These are phyloP conservation scores for Sebastes fasciatus DNA, from an alignment of 2,113 vertebrate genomes.

Conservation along the genomic window DNA sequence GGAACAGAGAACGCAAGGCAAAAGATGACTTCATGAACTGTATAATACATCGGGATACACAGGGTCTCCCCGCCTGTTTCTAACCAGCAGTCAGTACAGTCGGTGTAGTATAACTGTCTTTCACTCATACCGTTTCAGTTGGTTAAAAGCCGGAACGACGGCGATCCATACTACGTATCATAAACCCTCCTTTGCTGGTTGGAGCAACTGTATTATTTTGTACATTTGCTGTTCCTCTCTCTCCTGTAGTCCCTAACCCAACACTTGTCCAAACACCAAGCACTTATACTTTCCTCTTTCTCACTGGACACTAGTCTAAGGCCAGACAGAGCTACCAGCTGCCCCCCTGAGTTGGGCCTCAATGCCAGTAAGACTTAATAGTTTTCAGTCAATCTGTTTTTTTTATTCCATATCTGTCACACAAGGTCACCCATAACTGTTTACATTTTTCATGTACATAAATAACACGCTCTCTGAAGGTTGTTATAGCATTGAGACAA, in stretches of 20 bases:
- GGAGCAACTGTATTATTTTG: constrained; percentile 80
- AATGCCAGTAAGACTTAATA: constrained; percentile 67
- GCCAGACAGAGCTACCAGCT: constrained; percentile 77
- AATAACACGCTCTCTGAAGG: constrained; percentile 45
- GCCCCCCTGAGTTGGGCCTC: constrained; percentile 75
- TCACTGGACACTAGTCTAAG: constrained; percentile 71
- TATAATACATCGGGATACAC: constrained; percentile 39
- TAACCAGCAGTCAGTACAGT: constrained; percentile 68
- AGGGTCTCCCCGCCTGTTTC: constrained; percentile 56
- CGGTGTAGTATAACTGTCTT: constrained; percentile 47
- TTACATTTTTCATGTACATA: constrained; percentile 61
- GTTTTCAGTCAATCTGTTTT: constrained; percentile 47
- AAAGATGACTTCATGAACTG: constrained; percentile 65
- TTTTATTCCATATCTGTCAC: constrained; percentile 37
- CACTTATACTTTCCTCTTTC: constrained; percentile 74
- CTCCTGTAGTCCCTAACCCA: constrained; percentile 61
- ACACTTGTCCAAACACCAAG: constrained; percentile 70
- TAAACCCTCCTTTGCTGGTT: constrained; percentile 72
- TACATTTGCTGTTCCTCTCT: constrained; percentile 78
- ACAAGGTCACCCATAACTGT: constrained; percentile 54
- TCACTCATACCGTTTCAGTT: constrained; percentile 62
- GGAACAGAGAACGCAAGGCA: constrained; percentile 48
- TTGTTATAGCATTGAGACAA: constrained; percentile 27
- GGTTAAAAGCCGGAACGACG: constrained; percentile 36
- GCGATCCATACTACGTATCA: constrained; percentile 63